These are phyloP conservation scores for Trachelus tabidus DNA, from an alignment of 2,888 invertebrate genomes.

Conservation along the genomic window DNA sequence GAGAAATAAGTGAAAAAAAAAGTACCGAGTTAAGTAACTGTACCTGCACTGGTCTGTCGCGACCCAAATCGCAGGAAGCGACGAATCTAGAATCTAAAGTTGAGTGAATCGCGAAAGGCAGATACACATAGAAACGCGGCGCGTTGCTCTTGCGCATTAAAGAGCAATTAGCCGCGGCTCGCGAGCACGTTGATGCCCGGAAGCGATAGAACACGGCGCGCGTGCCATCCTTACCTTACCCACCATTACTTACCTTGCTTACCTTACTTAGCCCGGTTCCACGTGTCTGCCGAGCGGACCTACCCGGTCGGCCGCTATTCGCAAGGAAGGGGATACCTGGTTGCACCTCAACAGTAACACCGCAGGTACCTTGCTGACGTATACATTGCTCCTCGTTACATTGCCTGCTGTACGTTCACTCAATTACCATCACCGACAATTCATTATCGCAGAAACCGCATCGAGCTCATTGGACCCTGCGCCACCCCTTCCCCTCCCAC, in stretches of 20 bases:
- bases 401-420: constrained; percentile 42
- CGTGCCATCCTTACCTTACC: constrained; percentile 58
- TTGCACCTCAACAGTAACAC: not conserved
- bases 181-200: constrained; percentile 64
- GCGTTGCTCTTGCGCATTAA: constrained; percentile 55
- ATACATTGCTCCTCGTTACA: constrained; percentile 4
- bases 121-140: constrained; percentile 50
- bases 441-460: constrained; percentile 57
- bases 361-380: not conserved
- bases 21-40: not conserved
- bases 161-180: constrained; percentile 64
- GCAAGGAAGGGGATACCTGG: not conserved
- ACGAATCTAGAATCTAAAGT: constrained; percentile 28
- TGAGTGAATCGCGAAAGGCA: constrained; percentile 28
- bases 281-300: not conserved
- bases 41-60: not conserved
- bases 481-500: constrained; percentile 28
- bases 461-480: constrained; percentile 51
- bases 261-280: constrained; percentile 14
- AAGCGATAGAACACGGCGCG: constrained; percentile 63
- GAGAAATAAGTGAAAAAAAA: not conserved
- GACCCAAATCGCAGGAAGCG: constrained; percentile 3
- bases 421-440: constrained; percentile 58
- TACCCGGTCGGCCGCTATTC: not conserved
- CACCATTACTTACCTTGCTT: constrained; percentile 39